Evolutionary conservation across 1,140 invertebrate species (phyloP).

Genomic region (Dysdera silvatica): DNA sequence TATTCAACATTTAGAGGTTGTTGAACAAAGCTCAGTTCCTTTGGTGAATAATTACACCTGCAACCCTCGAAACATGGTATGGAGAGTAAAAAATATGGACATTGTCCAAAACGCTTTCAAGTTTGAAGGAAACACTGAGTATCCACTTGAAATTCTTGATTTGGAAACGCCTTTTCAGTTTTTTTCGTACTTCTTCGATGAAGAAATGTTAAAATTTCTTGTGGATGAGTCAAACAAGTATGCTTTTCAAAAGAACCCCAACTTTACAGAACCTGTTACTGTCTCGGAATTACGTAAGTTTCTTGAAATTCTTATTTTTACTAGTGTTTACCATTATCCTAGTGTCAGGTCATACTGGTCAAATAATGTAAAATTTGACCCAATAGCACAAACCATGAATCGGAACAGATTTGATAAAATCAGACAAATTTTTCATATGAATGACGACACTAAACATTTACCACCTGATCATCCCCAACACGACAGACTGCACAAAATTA

Average conservation of each 20-base stretch:
- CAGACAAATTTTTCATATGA: slow-evolving; percentile 6
- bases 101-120: too few relatives aligned
- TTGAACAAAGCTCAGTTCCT: too few relatives aligned
- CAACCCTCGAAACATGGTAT: too few relatives aligned
- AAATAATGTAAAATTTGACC: background rate
- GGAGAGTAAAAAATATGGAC: too few relatives aligned
- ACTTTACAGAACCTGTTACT: background rate
- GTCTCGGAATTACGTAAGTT: background rate
- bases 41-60: too few relatives aligned
- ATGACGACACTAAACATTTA: slow-evolving; percentile 9
- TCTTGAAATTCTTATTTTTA: background rate
- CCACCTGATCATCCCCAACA: background rate
- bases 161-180: background rate
- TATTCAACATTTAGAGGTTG: too few relatives aligned
- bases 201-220: background rate
- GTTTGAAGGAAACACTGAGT: background rate
- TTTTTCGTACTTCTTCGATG: background rate
- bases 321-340: background rate
- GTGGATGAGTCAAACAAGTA: background rate
- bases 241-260: background rate
- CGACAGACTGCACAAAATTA: slow-evolving; percentile 7
- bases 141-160: background rate
- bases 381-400: background rate
- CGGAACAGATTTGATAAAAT: slow-evolving; percentile 10
- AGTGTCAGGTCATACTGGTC: background rate